phyloP scores from a whole-genome alignment of 2,888 invertebrate genomes.

The Meganola albula region DNA sequence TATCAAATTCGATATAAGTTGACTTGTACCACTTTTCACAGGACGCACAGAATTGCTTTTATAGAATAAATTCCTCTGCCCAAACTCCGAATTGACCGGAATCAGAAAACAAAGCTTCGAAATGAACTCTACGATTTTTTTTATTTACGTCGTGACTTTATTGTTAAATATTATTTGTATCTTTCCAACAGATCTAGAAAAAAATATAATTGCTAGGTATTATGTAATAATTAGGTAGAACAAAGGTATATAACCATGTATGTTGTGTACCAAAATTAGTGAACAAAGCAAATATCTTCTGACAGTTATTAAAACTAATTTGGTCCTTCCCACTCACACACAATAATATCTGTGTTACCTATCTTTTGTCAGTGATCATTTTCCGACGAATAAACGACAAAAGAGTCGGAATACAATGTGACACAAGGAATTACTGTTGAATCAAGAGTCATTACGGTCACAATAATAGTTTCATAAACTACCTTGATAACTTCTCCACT shows the following conservation, averaged over 20 bases:
- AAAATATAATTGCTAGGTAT: too few species aligned
- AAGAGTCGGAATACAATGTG: constrained; percentile 40
- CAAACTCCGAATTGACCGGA: constrained; percentile 11
- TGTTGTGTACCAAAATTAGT: too few species aligned
- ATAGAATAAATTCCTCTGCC: constrained; percentile 18
- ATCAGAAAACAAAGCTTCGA: constrained; percentile 14
- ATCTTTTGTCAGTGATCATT: constrained; percentile 49
- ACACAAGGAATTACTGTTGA: constrained; percentile 49
- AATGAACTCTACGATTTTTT: constrained; percentile 5
- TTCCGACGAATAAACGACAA: constrained; percentile 40
- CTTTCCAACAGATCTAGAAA: too few species aligned
- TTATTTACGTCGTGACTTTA: constrained; percentile 8
- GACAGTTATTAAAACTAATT: constrained; percentile 32
- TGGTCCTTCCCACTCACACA: constrained; percentile 28
- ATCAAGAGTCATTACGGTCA: constrained; percentile 47
- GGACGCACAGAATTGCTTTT: too few species aligned
- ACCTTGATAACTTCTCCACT: constrained; percentile 22
- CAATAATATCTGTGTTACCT: constrained; percentile 42
- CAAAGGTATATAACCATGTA: too few species aligned
- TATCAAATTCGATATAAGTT: too few species aligned
- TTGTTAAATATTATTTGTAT: too few species aligned
- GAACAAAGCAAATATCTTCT: too few species aligned
- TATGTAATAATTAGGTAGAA: too few species aligned
- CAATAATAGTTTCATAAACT: constrained; percentile 39
- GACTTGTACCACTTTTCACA: too few species aligned